Evolutionary conservation across 2,888 invertebrate genomes (phyloP).

Genomic region (Drosophila testacea): DNA sequence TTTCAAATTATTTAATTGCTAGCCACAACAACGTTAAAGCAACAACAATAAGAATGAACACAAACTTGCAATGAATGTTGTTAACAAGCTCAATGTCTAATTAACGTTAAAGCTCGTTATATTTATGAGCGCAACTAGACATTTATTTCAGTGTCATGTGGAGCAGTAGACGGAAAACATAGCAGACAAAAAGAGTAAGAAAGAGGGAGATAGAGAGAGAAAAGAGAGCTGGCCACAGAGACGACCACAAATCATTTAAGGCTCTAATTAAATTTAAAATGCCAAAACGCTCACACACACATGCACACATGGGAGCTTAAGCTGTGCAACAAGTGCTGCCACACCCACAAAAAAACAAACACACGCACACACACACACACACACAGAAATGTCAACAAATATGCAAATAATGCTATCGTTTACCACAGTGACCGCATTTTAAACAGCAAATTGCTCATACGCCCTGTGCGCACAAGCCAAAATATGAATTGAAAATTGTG

Average conservation of each 20-base stretch:
- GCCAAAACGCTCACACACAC: constrained; percentile 3
- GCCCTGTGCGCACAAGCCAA: constrained; percentile 8
- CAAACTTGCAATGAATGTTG: constrained; percentile 18
- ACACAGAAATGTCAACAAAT: background rate
- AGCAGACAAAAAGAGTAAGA: background rate
- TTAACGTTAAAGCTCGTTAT: constrained; percentile 47
- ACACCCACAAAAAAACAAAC: constrained; percentile 7
- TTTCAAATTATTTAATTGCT: constrained; percentile 13
- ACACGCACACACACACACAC: constrained; percentile 6
- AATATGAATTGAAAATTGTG: background rate
- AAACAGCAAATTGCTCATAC: constrained; percentile 33
- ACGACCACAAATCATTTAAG: constrained; percentile 57
- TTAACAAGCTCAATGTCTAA: constrained; percentile 52
- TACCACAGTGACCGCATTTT: constrained; percentile 18
- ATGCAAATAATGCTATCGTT: constrained; percentile 35
- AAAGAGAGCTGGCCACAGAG: constrained; percentile 30
- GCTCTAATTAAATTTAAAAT: constrained; percentile 60
- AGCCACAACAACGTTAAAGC: constrained; percentile 5
- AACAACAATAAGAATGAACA: background rate
- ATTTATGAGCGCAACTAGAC: constrained; percentile 66
- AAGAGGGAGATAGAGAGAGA: background rate
- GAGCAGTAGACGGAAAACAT: constrained; percentile 8
- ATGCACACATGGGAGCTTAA: background rate
- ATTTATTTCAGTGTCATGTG: constrained; percentile 46
- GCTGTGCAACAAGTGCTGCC: constrained; percentile 49